Evolutionary conservation across 2,797 vertebrate species (phyloP).

Genomic region (Nannoperca australis): DNA sequence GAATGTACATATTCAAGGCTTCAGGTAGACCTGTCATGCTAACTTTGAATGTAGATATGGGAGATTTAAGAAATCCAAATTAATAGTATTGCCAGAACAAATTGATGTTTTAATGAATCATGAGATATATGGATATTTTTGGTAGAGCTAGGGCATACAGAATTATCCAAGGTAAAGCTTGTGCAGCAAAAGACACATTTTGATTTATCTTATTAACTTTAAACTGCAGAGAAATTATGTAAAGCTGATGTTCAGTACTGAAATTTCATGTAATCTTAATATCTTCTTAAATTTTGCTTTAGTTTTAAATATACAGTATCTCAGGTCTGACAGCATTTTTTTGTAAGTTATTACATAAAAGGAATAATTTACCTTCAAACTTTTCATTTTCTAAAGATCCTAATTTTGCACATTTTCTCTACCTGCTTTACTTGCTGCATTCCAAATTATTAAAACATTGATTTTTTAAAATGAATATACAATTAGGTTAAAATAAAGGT

Average conservation of each 20-base stretch:
- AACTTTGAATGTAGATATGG: constrained; percentile 1
- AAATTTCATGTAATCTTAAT: constrained; percentile 41
- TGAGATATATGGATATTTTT: constrained; percentile 12
- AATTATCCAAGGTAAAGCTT: constrained; percentile 37
- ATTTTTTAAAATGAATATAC: neutral
- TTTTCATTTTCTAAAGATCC: constrained; percentile 9
- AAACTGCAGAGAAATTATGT: constrained; percentile 27
- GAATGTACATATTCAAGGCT: constrained; percentile 3
- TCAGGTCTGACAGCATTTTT: neutral
- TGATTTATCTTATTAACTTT: constrained; percentile 26
- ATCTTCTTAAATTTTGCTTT: neutral
- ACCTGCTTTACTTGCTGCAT: neutral
- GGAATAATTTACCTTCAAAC: constrained; percentile 3
- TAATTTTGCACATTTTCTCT: constrained; percentile 4
- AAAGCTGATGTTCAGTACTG: constrained; percentile 35
- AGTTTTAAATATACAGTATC: constrained; percentile 19
- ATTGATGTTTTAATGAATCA: constrained; percentile 36
- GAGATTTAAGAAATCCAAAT: constrained; percentile 27
- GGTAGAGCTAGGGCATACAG: constrained; percentile 2
- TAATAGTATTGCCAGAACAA: constrained; percentile 11
- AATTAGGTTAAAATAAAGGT: constrained; percentile 6
- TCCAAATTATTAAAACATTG: neutral
- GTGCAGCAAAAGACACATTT: constrained; percentile 2
- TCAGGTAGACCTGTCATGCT: constrained; percentile 21
- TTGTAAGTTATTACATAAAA: neutral